Evolutionary conservation across 2,113 vertebrate species (phyloP).

Genomic region (Sceloporus undulatus): DNA sequence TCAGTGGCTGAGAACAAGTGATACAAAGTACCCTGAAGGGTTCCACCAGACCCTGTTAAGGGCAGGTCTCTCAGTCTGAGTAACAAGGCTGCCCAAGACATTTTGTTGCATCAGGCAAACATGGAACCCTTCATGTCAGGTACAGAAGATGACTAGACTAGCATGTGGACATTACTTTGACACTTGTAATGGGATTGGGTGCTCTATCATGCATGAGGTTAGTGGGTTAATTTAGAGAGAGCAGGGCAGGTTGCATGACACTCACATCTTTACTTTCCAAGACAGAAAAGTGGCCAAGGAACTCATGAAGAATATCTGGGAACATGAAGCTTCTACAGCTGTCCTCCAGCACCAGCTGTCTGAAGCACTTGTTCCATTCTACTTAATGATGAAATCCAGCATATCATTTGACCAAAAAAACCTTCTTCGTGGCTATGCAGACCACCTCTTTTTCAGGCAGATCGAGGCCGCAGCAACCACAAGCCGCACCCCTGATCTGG

Average conservation of each 20-base stretch:
- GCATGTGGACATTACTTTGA: not conserved
- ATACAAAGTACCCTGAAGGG: not conserved
- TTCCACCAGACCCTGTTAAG: too few relatives aligned
- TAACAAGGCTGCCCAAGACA: not conserved
- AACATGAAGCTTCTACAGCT: not conserved
- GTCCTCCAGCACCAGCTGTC: not conserved
- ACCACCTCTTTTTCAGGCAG: too few relatives aligned
- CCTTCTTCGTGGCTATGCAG: too few relatives aligned
- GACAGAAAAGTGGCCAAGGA: not conserved
- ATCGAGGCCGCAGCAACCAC: too few relatives aligned
- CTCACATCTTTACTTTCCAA: too few relatives aligned
- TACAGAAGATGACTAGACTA: not conserved
- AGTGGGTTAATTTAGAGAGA: not conserved
- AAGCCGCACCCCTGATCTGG: too few relatives aligned
- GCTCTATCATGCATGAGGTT: not conserved
- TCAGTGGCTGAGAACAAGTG: not conserved
- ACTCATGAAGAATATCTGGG: not conserved
- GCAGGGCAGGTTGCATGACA: not conserved
- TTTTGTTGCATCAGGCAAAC: not conserved
- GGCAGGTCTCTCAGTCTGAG: not conserved
- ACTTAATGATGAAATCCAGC: not conserved
- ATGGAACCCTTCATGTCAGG: not conserved
- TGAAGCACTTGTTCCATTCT: not conserved
- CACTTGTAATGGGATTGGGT: not conserved
- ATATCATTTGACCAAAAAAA: not conserved